These are phyloP conservation scores for Nymphalis c-album DNA, from an alignment of 2,888 invertebrate genomes.

Conservation along the genomic window DNA sequence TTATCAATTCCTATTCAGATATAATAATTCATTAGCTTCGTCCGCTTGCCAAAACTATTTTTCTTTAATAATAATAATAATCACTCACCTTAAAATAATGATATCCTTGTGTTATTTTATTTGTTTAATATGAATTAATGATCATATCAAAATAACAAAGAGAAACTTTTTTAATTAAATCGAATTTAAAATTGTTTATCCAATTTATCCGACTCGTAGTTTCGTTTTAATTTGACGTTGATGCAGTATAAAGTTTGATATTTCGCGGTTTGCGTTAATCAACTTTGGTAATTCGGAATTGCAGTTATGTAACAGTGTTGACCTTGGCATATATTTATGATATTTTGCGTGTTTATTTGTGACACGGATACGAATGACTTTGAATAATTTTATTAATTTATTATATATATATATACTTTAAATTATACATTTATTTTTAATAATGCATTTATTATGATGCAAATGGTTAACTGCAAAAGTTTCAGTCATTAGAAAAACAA, in stretches of 20 bases:
- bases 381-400: too few species aligned
- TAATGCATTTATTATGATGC: too few species aligned
- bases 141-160: not conserved
- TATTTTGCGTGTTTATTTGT: not conserved
- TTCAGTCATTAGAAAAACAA: too few species aligned
- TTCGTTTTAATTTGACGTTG: constrained; percentile 12
- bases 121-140: not conserved
- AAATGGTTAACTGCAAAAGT: too few species aligned
- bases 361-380: too few species aligned
- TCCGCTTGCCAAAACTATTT: too few species aligned
- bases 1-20: too few species aligned
- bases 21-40: too few species aligned
- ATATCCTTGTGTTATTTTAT: not conserved
- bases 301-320: constrained; percentile 23
- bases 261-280: constrained; percentile 19
- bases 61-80: not conserved
- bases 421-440: too few species aligned
- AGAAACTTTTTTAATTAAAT: constrained; percentile 3
- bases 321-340: constrained; percentile 18
- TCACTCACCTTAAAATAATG: not conserved
- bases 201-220: constrained; percentile 4
- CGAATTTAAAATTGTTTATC: not conserved
- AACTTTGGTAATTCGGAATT: constrained; percentile 8
- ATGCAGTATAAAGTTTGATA: constrained; percentile 26
- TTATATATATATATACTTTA: too few species aligned